phyloP scores from a whole-genome alignment of 2,888 invertebrate genomes.

The Aquatica leii region DNA sequence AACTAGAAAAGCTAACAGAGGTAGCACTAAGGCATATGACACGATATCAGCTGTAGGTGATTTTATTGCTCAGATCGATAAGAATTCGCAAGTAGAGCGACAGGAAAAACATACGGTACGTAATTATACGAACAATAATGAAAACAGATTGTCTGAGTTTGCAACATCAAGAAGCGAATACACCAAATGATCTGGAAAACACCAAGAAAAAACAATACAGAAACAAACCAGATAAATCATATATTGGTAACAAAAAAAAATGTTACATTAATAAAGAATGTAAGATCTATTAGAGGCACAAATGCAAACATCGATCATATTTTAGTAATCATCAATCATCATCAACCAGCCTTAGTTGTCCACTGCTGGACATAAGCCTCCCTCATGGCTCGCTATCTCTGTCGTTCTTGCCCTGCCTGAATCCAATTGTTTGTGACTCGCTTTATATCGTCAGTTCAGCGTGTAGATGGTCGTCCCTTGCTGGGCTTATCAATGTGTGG shows the following conservation, averaged over 20 bases:
- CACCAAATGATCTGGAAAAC: not conserved
- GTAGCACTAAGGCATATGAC: not conserved
- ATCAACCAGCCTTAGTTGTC: no score
- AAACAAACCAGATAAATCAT: no score
- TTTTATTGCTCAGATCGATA: not conserved
- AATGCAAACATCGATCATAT: not conserved
- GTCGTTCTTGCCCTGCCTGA: no score
- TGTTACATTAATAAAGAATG: not conserved
- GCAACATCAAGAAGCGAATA: not conserved
- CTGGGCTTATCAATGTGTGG: no score
- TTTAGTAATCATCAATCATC: no score
- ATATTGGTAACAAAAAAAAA: not conserved
- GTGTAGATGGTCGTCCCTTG: no score
- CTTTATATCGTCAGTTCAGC: no score
- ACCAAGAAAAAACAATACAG: not conserved
- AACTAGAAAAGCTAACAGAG: no score
- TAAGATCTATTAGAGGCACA: not conserved
- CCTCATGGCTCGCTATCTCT: no score
- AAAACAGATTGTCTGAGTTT: not conserved
- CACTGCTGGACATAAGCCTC: no score
- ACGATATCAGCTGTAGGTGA: not conserved
- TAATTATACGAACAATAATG: not conserved
- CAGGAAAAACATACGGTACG: not conserved
- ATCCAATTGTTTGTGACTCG: no score
- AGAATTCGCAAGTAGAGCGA: not conserved